Conservation (phyloP, 1,140 invertebrate species). For the Aricia agestis region DNA sequence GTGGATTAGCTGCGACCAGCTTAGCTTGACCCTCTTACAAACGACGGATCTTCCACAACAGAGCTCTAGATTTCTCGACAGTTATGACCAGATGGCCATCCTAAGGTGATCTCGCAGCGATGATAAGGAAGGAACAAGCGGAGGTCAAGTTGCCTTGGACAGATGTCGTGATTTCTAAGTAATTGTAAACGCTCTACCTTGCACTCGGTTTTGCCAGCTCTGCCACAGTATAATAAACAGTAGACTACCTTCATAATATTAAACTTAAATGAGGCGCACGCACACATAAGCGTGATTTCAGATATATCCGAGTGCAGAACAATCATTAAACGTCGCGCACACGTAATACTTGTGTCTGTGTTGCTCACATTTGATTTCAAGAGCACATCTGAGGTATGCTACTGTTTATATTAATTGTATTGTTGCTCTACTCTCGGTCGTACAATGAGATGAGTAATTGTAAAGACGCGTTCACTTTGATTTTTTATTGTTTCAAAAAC, state of each 20-base stretch:
- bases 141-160: neutral
- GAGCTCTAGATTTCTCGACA: neutral
- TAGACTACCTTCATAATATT: too few species aligned
- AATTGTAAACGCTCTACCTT: constrained; percentile 1
- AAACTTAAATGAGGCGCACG: too few species aligned
- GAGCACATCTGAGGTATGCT: too few species aligned
- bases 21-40: neutral
- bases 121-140: neutral
- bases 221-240: neutral
- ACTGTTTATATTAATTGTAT: too few species aligned
- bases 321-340: too few species aligned
- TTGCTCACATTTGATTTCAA: too few species aligned
- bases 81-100: neutral
- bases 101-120: neutral
- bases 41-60: neutral
- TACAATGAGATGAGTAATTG: neutral
- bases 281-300: too few species aligned
- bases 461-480: neutral
- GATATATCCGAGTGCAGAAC: too few species aligned
- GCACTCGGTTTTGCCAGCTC: neutral
- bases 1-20: neutral
- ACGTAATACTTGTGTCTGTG: too few species aligned
- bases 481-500: neutral
- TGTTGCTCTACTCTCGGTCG: too few species aligned
- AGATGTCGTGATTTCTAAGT: constrained; percentile 8